Percentiles rank a stretch among this genome's conserved stretches.
Conservation (phyloP, 1,140 invertebrate species). For the Drosophila arawakana region DNA sequence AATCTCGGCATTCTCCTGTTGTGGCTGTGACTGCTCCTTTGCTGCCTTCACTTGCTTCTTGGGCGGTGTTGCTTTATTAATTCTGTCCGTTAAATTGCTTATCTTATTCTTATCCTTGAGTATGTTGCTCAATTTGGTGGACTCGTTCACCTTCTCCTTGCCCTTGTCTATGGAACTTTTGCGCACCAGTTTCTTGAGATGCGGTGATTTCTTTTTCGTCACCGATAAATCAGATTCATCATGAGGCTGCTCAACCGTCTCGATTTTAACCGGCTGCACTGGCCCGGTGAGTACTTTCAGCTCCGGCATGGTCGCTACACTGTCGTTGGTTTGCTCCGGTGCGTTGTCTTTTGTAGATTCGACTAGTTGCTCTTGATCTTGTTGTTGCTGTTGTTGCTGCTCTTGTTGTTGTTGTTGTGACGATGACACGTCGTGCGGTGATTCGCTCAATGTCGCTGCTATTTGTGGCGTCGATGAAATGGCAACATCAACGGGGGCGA, state of each 20-base stretch:
- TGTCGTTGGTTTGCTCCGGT: slow-evolving; percentile 54
- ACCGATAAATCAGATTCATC: slow-evolving; percentile 49
- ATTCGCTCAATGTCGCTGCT: slow-evolving; percentile 71
- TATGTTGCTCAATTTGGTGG: slow-evolving; percentile 57
- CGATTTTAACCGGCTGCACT: slow-evolving; percentile 76
- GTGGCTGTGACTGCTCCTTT: neutral
- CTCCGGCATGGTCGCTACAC: slow-evolving; percentile 75
- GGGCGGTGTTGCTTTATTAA: slow-evolving; percentile 68
- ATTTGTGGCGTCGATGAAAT: slow-evolving; percentile 65
- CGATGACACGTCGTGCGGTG: slow-evolving; percentile 66
- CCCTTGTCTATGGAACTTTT: slow-evolving; percentile 73
- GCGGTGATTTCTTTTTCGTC: slow-evolving; percentile 55
- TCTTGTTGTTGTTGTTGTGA: slow-evolving; percentile 46
- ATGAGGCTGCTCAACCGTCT: slow-evolving; percentile 63
- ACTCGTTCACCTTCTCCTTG: slow-evolving; percentile 34
- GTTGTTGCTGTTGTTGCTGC: slow-evolving; percentile 29
- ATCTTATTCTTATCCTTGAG: slow-evolving; percentile 72
- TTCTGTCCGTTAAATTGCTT: slow-evolving; percentile 47
- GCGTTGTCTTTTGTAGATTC: slow-evolving; percentile 73
- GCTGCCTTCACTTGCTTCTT: slow-evolving; percentile 59
- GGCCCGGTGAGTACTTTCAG: slow-evolving; percentile 73
- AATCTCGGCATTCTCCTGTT: slow-evolving; percentile 12
- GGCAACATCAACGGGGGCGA: slow-evolving; percentile 39
- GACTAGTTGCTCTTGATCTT: slow-evolving; percentile 23
- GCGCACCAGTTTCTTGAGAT: slow-evolving; percentile 69